These are phyloP conservation scores for Philaethria dido DNA, from an alignment of 2,888 invertebrate genomes.

Conservation along the genomic window DNA sequence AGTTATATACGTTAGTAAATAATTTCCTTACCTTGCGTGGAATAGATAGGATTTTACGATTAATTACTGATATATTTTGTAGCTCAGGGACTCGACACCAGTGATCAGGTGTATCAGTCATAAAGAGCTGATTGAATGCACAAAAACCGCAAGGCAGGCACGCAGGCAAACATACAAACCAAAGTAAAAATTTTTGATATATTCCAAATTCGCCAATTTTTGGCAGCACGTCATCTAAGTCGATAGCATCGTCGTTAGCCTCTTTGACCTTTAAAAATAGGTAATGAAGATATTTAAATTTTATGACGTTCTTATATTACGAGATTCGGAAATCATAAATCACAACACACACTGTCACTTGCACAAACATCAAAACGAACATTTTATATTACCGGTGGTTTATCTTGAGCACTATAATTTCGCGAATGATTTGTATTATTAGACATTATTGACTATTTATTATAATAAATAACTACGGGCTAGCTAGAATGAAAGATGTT, in stretches of 20 bases:
- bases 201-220: constrained; percentile 95
- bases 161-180: constrained; percentile 94
- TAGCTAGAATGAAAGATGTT: constrained; percentile 45
- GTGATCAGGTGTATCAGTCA: constrained; percentile 93
- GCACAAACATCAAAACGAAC: constrained; percentile 16
- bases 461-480: constrained; percentile 16
- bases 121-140: constrained; percentile 96
- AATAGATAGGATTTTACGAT: constrained; percentile 86
- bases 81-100: constrained; percentile 92
- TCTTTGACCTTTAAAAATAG: constrained; percentile 65
- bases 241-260: constrained; percentile 79
- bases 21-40: constrained; percentile 67
- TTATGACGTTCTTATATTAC: constrained; percentile 30
- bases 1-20: not conserved
- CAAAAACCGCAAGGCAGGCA: constrained; percentile 96
- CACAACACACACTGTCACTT: constrained; percentile 1
- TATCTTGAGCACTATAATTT: constrained; percentile 57
- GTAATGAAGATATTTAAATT: constrained; percentile 2
- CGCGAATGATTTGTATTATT: constrained; percentile 36
- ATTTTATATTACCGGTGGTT: constrained; percentile 55
- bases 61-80: constrained; percentile 81
- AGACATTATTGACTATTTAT: constrained; percentile 39
- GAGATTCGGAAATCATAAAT: not conserved
- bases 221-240: constrained; percentile 93
- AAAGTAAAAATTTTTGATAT: constrained; percentile 93